Conservation (phyloP, 2,888 invertebrate species). For the Polymixis flavicincta region DNA sequence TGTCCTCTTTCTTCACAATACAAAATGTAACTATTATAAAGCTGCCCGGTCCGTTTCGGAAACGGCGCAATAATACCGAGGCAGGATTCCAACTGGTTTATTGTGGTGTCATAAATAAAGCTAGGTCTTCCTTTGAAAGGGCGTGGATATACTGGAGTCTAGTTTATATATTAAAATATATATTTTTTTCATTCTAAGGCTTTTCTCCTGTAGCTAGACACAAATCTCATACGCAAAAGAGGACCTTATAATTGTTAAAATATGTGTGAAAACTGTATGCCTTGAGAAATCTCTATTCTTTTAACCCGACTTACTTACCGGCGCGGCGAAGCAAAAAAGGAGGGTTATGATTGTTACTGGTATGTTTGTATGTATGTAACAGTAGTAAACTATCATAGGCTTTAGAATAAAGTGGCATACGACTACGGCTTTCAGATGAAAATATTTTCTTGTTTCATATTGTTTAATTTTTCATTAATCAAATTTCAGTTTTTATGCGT, state of each 20-base stretch:
- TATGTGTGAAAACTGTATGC: neutral
- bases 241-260: neutral
- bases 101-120: slow-evolving; percentile 58
- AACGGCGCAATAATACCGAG: slow-evolving; percentile 57
- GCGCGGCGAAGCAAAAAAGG: no score
- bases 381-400: no score
- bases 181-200: neutral
- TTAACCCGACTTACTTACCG: no score
- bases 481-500: no score
- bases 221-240: neutral
- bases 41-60: slow-evolving; percentile 47
- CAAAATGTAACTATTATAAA: slow-evolving; percentile 22
- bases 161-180: neutral
- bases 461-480: no score
- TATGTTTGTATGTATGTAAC: no score
- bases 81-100: slow-evolving; percentile 59
- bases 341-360: no score
- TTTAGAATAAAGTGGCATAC: no score
- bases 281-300: neutral
- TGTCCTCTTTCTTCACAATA: slow-evolving; percentile 13
- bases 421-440: no score
- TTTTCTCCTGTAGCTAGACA: neutral
- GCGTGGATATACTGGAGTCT: neutral
- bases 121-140: slow-evolving; percentile 39
- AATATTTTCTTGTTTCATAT: no score